Evolutionary conservation across 2,888 invertebrate species (phyloP).

Genomic region (Ornithoptera alexandrae): DNA sequence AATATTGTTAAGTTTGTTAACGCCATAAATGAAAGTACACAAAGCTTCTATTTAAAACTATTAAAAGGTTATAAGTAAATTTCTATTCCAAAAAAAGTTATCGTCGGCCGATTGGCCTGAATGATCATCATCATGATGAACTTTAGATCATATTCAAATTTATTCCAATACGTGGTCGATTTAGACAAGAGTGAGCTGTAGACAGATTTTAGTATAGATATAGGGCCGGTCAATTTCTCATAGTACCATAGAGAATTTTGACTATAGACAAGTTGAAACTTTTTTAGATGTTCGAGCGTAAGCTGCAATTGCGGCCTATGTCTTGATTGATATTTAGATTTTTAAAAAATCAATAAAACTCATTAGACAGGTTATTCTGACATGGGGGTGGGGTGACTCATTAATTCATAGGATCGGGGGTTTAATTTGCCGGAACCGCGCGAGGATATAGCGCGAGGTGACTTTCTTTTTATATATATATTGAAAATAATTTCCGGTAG

Average conservation of each 20-base stretch:
- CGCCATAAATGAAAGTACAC: constrained; percentile 33
- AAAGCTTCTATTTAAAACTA: constrained; percentile 22
- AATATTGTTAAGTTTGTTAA: constrained; percentile 32
- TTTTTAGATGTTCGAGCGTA: constrained; percentile 46
- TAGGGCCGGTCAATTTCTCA: constrained; percentile 53
- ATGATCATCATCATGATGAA: constrained; percentile 13
- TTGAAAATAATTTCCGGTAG: neutral
- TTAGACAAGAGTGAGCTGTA: constrained; percentile 25
- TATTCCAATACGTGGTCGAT: constrained; percentile 26
- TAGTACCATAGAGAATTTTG: constrained; percentile 36
- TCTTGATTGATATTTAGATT: constrained; percentile 14
- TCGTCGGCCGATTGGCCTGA: constrained; percentile 23
- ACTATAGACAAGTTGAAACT: constrained; percentile 51
- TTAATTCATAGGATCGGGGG: constrained; percentile 13
- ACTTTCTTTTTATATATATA: neutral
- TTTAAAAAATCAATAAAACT: constrained; percentile 19
- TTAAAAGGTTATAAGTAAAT: constrained; percentile 11
- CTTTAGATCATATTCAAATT: constrained; percentile 27
- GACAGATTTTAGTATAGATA: constrained; percentile 35
- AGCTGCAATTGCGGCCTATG: constrained; percentile 35
- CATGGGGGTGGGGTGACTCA: constrained; percentile 13
- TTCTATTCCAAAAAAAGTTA: constrained; percentile 24
- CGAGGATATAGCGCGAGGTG: neutral
- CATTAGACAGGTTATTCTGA: constrained; percentile 5
- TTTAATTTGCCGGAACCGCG: constrained; percentile 1